phyloP scores from a whole-genome alignment of 2,797 vertebrate genomes.

The Tokudaia muenninki region DNA sequence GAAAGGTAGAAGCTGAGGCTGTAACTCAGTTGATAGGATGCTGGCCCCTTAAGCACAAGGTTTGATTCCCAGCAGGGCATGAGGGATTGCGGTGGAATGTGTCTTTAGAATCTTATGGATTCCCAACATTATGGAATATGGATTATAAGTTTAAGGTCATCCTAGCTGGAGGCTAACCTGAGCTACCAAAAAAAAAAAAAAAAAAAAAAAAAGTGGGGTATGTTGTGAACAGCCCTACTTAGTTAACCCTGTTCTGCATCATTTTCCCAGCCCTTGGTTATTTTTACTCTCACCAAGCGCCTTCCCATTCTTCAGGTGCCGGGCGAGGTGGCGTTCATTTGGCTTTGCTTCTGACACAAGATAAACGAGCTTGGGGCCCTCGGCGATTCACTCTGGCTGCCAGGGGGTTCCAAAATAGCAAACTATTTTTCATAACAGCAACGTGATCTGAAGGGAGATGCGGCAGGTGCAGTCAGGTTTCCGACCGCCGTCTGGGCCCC shows the following conservation, averaged over 20 bases:
- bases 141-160: neutral
- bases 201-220: neutral
- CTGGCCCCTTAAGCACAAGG: neutral
- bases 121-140: neutral
- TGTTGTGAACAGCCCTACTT: conserved; percentile 92
- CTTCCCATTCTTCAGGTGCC: conserved; percentile 97
- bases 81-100: neutral
- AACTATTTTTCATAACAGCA: conserved; percentile 99
- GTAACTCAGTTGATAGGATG: conserved; percentile 62
- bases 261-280: conserved; percentile 93
- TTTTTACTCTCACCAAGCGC: conserved; percentile 95
- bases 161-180: neutral
- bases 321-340: conserved; percentile 97
- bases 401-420: conserved; percentile 99
- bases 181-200: neutral
- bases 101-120: neutral
- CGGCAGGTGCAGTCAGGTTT: conserved; percentile 96
- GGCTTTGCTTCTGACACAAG: conserved; percentile 99
- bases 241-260: conserved; percentile 92
- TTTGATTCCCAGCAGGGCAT: neutral
- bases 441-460: conserved; percentile 97
- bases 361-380: conserved; percentile 99
- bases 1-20: neutral
- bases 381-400: conserved; percentile 98
- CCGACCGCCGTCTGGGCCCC: conserved; percentile 91